These are phyloP conservation scores for Myiagra hebetior DNA, from an alignment of 2,113 vertebrate species.

Conservation along the genomic window DNA sequence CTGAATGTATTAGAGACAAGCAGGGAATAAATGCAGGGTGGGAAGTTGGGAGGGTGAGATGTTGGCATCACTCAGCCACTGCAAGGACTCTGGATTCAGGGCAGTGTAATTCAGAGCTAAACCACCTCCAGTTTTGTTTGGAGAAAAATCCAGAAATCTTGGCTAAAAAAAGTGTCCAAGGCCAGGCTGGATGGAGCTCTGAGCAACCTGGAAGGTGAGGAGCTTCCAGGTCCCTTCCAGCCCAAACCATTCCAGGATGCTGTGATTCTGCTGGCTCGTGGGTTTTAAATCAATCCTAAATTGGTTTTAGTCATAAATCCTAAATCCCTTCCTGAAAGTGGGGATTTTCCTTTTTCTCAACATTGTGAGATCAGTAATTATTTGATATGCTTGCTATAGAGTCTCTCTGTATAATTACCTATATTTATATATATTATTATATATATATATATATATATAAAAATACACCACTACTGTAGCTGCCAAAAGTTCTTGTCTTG, in stretches of 20 bases:
- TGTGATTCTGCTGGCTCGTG: neutral
- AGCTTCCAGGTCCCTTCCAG: neutral
- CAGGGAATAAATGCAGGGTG: neutral
- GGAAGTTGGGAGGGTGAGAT: neutral
- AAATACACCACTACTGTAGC: neutral
- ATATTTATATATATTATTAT: no score
- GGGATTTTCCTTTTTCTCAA: neutral
- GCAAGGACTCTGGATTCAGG: rapidly evolving
- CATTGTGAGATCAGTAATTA: neutral
- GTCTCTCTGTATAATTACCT: neutral
- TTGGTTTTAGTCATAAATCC: neutral
- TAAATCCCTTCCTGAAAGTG: neutral
- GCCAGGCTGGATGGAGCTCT: neutral
- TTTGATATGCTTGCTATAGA: neutral
- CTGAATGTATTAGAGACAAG: rapidly evolving
- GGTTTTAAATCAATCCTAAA: neutral
- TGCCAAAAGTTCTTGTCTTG: neutral
- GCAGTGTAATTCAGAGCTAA: neutral
- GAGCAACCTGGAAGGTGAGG: neutral
- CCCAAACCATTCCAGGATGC: neutral
- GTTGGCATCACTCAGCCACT: no score
- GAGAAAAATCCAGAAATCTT: neutral
- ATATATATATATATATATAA: neutral
- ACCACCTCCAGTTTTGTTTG: neutral
- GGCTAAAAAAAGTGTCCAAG: rapidly evolving